Evolutionary conservation across 2,888 invertebrate genomes (phyloP).

Genomic region (Epiblema foenella): DNA sequence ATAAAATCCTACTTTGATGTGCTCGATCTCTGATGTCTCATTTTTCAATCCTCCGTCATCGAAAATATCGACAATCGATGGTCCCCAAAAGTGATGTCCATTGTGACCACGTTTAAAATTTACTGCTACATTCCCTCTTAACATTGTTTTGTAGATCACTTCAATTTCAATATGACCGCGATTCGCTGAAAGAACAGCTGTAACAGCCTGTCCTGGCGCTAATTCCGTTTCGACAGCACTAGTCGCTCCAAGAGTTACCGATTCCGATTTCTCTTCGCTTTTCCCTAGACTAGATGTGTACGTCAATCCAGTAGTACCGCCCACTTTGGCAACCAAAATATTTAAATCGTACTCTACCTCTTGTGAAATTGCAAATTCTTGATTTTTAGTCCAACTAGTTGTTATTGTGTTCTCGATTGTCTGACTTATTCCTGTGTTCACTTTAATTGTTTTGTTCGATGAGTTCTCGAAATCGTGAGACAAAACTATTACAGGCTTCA

Average conservation of each 20-base stretch:
- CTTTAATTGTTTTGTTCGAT: constrained; percentile 66
- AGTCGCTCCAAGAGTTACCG: constrained; percentile 63
- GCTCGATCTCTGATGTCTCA: constrained; percentile 57
- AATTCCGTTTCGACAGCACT: constrained; percentile 68
- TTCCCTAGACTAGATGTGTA: constrained; percentile 66
- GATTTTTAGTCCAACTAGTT: constrained; percentile 64
- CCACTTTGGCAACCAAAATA: constrained; percentile 61
- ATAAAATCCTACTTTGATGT: constrained; percentile 63
- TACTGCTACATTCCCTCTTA: constrained; percentile 68
- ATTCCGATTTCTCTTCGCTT: constrained; percentile 66
- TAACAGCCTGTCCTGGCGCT: constrained; percentile 64
- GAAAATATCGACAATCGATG: constrained; percentile 61
- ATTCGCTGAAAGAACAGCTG: constrained; percentile 66
- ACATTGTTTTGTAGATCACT: constrained; percentile 58
- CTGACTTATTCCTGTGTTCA: constrained; percentile 70
- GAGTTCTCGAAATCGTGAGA: constrained; percentile 68
- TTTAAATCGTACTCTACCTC: constrained; percentile 68
- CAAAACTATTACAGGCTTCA: constrained; percentile 57
- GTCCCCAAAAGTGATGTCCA: constrained; percentile 72
- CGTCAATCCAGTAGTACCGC: constrained; percentile 63
- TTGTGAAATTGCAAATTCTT: constrained; percentile 62
- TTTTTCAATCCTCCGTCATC: constrained; percentile 58
- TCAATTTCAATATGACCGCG: constrained; percentile 65
- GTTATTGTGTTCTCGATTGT: constrained; percentile 67
- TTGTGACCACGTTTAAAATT: constrained; percentile 61